Evolutionary conservation across 2,888 invertebrate species (phyloP), one percentile per base, ranked within the genome.

Genomic region (Marronus borbonicus): DNA sequence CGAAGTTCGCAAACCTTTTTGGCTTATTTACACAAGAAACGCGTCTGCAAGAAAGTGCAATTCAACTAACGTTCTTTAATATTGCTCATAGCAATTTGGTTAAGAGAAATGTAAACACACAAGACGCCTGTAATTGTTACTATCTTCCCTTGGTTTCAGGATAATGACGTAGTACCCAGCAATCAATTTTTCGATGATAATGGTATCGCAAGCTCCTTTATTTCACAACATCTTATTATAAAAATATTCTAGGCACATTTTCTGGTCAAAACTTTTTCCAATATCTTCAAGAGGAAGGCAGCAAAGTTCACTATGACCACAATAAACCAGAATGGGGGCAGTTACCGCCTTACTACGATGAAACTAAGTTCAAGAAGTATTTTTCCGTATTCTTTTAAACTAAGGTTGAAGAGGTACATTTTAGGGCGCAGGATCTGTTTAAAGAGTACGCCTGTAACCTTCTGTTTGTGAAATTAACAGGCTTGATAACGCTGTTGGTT

Each of bases 401-500:
- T 44, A 39, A 44, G 49, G 10, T 20, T 14, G 1, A 24, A n/a
- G 12, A 44, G 17, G 3, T 39, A 62, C 31, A 36, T 2, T 62
- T 75, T 62, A 94, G 95, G 82, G 97, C 94, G 0, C 95, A 95
- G 83, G 87, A 90, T 20, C 95, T 94, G 86, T 95, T 93, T 87
- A 89, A 89, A 82, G 90, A 93, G 77, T 92, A 96, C 86, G 90
- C 93, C 74, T 95, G 93, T 85, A 89, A 92, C 1, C 90, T 96
- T 85, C 91, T 93, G 80, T 89, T 93, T 0, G 92, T 93, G 0
- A 96, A 96, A 92, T 88, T 96, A 55, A 89, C 92, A 68, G 97
- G 97, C 0, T 89, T 97, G 36, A 88, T 96, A n/a, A 91, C 93
- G 0, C 92, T 97, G 20, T 89, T 97, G 79, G 90, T 95, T 0